Evolutionary conservation across 2,888 invertebrate genomes (phyloP).

Genomic region (Acrobasis repandana): DNA sequence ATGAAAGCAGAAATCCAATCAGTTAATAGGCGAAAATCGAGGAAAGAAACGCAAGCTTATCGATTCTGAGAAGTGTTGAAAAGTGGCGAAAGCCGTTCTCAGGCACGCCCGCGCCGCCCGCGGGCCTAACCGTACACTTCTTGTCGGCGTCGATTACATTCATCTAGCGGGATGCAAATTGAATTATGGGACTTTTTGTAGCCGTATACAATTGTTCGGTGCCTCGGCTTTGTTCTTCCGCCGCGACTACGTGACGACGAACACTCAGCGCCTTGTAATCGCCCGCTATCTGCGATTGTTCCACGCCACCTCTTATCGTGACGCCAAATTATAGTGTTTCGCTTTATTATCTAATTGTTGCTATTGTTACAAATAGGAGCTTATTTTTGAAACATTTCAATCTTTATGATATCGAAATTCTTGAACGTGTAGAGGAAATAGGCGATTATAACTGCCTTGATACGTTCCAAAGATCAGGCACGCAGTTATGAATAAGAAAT

Average conservation of each 20-base stretch:
- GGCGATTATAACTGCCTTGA: constrained; percentile 14
- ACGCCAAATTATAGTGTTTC: constrained; percentile 76
- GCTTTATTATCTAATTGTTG: constrained; percentile 77
- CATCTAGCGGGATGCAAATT: constrained; percentile 82
- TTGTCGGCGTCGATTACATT: constrained; percentile 64
- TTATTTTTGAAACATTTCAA: constrained; percentile 49
- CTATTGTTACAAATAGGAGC: constrained; percentile 69
- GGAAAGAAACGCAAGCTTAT: constrained; percentile 64
- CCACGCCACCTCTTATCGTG: constrained; percentile 68
- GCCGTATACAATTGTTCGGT: constrained; percentile 76
- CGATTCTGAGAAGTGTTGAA: constrained; percentile 80
- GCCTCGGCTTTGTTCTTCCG: constrained; percentile 72
- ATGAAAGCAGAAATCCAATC: constrained; percentile 31
- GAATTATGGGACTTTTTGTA: constrained; percentile 82
- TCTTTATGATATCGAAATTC: constrained; percentile 47
- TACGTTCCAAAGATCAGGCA: constrained; percentile 39
- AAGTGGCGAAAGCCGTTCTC: constrained; percentile 79
- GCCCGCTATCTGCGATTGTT: constrained; percentile 67
- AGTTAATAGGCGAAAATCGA: constrained; percentile 51
- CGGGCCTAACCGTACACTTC: constrained; percentile 68
- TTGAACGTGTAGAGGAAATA: constrained; percentile 42
- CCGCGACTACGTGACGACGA: constrained; percentile 76
- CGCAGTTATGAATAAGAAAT: constrained; percentile 50
- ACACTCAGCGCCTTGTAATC: constrained; percentile 73
- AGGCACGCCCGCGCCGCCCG: constrained; percentile 57